Evolutionary conservation across 2,888 invertebrate genomes (phyloP).

Genomic region (Agrotis ipsilon): DNA sequence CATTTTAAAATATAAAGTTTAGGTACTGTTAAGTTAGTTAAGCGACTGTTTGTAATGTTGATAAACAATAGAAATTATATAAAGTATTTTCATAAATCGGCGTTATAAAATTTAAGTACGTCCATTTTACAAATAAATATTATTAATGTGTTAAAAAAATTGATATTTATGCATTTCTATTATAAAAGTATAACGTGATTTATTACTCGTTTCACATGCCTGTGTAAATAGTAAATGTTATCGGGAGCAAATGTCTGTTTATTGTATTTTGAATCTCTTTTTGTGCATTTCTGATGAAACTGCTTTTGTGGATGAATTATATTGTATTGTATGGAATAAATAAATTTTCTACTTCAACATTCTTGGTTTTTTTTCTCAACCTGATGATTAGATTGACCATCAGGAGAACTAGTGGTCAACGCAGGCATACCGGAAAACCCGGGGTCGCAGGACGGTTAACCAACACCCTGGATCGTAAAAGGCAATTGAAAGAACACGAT

Average conservation of each 20-base stretch:
- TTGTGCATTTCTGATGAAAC: slow-evolving; percentile 85
- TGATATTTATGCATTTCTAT: slow-evolving; percentile 83
- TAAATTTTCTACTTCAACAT: slow-evolving; percentile 84
- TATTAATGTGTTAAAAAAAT: slow-evolving; percentile 73
- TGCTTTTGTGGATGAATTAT: slow-evolving; percentile 87
- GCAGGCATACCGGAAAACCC: too few species aligned
- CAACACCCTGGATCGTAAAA: too few species aligned
- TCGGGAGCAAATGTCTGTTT: slow-evolving; percentile 83
- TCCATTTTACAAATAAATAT: slow-evolving; percentile 83
- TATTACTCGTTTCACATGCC: slow-evolving; percentile 75
- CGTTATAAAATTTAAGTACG: slow-evolving; percentile 81
- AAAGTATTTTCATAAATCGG: slow-evolving; percentile 83
- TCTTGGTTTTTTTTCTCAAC: not conserved
- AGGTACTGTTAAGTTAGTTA: slow-evolving; percentile 86
- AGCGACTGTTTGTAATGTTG: slow-evolving; percentile 83
- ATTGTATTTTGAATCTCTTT: slow-evolving; percentile 86
- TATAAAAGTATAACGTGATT: slow-evolving; percentile 76
- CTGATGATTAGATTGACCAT: too few species aligned
- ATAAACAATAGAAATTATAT: slow-evolving; percentile 71
- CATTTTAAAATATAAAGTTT: slow-evolving; percentile 68
- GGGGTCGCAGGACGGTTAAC: too few species aligned
- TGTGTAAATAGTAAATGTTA: slow-evolving; percentile 80
- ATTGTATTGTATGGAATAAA: slow-evolving; percentile 79
- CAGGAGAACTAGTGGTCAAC: too few species aligned
- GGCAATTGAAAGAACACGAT: too few species aligned